A percentile compares a stretch with the other conserved stretches of the same genome.
These are phyloP conservation scores for Caenorhabditis sp. DNA, from an alignment of 2,888 invertebrate species.

Conservation along the genomic window DNA sequence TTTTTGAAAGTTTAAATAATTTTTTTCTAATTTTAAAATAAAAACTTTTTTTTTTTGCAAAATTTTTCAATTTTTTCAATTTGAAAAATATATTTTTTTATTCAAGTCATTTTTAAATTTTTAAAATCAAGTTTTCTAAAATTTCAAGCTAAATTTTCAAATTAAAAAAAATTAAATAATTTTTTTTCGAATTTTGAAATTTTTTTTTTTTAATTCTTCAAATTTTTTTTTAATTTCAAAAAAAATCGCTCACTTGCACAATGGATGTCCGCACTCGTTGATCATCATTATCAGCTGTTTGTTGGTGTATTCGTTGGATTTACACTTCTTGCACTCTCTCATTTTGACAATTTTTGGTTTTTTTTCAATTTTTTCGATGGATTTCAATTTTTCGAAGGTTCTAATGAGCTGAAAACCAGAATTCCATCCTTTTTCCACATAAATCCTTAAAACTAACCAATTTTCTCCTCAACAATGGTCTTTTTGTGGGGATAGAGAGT, in stretches of 20 bases:
- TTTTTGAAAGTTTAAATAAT: too few relatives aligned
- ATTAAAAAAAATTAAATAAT: background rate
- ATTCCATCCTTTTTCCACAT: background rate
- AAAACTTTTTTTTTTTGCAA: too few relatives aligned
- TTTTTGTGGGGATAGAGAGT: conserved; percentile 75
- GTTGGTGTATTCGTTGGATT: conserved; percentile 96
- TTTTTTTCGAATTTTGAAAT: background rate
- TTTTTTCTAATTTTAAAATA: too few relatives aligned
- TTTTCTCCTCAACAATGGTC: conserved; percentile 77
- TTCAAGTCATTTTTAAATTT: background rate
- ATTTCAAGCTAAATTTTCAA: background rate
- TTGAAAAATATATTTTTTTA: background rate
- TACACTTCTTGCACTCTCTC: conserved; percentile 94
- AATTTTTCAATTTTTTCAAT: too few relatives aligned
- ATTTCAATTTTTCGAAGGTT: conserved; percentile 94
- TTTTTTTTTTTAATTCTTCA: too few relatives aligned
- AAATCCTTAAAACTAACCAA: conserved; percentile 21
- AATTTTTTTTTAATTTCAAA: too few relatives aligned
- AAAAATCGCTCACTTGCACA: conserved; percentile 96
- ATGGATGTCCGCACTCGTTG: conserved; percentile 96
- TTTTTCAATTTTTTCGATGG: conserved; percentile 96
- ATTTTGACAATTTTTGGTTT: conserved; percentile 90
- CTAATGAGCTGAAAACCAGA: conserved; percentile 47
- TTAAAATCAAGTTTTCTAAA: background rate
- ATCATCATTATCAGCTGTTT: conserved; percentile 97